Conservation (phyloP, 2,113 vertebrate genomes). For the Mobula birostris region DNA sequence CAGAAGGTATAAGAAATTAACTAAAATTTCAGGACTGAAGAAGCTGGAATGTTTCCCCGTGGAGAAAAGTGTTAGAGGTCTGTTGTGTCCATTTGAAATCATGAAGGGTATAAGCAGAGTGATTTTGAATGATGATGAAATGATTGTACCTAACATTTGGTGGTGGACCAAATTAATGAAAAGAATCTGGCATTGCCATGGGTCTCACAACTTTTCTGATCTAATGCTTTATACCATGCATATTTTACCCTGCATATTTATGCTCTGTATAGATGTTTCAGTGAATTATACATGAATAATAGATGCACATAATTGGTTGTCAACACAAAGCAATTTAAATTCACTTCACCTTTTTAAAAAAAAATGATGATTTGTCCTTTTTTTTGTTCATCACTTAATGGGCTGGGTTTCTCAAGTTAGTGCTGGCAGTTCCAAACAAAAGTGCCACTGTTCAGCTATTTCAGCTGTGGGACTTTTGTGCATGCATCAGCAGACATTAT, state of each 20-base stretch:
- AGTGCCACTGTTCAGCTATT: no score
- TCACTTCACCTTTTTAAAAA: background rate
- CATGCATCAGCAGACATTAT: no score
- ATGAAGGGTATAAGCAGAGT: no score
- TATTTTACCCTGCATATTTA: slow-evolving; percentile 9
- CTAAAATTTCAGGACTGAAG: no score
- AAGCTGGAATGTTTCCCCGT: no score
- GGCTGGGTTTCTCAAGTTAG: background rate
- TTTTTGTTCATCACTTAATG: background rate
- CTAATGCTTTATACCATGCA: background rate
- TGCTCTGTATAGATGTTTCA: slow-evolving; percentile 42
- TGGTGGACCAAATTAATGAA: background rate
- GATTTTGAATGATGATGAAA: background rate
- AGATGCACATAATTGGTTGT: background rate
- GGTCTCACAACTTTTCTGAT: background rate
- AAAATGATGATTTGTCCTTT: background rate
- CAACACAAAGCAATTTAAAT: background rate
- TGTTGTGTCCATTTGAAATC: no score
- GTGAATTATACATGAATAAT: background rate
- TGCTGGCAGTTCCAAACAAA: no score
- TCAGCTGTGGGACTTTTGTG: no score
- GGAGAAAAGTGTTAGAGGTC: no score
- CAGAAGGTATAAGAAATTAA: no score
- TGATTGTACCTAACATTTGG: background rate
- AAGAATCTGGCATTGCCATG: background rate